Evolutionary conservation across 2,113 vertebrate species (phyloP).

Genomic region (Lasiurus cinereus): DNA sequence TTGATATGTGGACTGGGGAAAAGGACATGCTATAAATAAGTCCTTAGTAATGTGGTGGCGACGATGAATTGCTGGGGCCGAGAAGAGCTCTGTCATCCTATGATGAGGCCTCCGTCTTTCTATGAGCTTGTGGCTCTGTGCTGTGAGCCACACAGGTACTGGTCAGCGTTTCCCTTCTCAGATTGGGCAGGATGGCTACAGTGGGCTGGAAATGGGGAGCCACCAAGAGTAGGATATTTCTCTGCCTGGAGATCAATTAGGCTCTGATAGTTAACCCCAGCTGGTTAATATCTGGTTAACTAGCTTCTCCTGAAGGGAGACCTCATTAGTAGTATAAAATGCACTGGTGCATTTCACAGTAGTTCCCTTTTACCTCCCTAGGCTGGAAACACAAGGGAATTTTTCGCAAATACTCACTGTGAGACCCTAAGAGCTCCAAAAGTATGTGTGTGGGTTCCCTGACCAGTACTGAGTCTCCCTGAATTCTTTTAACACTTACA

Average conservation of each 20-base stretch:
- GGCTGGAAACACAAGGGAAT: no score
- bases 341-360: background rate
- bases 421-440: background rate
- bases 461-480: background rate
- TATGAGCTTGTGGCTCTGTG: background rate
- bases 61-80: no score
- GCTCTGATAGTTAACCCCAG: background rate
- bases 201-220: no score
- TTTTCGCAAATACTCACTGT: background rate
- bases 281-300: background rate
- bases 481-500: background rate
- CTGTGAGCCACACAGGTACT: background rate
- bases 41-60: background rate
- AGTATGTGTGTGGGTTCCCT: background rate
- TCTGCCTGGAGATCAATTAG: background rate
- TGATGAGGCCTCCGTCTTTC: background rate
- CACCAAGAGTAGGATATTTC: background rate
- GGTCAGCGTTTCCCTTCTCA: background rate
- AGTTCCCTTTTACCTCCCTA: background rate
- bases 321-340: background rate
- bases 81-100: background rate
- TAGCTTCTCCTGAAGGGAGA: background rate
- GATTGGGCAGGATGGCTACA: background rate
- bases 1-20: background rate
- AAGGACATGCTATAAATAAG: background rate